Conservation (phyloP, 2,797 vertebrate species). For the Sandelia bainsii region DNA sequence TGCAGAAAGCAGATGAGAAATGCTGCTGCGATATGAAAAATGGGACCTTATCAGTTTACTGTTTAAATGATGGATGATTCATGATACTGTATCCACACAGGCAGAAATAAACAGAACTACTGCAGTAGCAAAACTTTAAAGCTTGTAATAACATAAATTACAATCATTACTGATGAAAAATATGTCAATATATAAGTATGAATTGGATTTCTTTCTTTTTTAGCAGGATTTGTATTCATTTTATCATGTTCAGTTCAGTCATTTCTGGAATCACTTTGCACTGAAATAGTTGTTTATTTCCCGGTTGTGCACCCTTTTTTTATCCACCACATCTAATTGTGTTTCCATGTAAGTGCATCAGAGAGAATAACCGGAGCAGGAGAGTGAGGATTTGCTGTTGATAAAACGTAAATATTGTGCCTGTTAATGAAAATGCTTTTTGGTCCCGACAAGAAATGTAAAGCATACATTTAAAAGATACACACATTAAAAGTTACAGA, state of each 20-base stretch:
- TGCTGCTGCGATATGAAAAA: constrained; percentile 44
- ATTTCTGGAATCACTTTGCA: constrained; percentile 5
- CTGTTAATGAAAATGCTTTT: constrained; percentile 18
- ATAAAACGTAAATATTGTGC: background rate
- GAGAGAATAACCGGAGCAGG: background rate
- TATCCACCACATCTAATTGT: constrained; percentile 23
- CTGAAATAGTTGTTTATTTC: constrained; percentile 15
- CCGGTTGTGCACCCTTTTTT: background rate
- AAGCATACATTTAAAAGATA: constrained; percentile 7
- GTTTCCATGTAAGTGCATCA: constrained; percentile 17
- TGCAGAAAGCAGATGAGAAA: constrained; percentile 26
- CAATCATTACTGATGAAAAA: background rate
- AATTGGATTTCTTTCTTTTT: background rate
- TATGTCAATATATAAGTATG: too few species aligned
- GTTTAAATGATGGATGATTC: constrained; percentile 41
- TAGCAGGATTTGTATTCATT: background rate
- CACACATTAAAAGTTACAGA: background rate
- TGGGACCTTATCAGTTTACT: constrained; percentile 48
- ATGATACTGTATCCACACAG: constrained; percentile 9
- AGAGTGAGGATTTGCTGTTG: constrained; percentile 2
- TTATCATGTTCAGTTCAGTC: background rate
- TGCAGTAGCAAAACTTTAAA: constrained; percentile 12
- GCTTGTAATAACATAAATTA: background rate
- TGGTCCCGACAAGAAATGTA: background rate
- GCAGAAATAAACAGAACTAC: constrained; percentile 10